Base-by-base conservation (phyloP, 2,888 invertebrate species). In the Linyphia triangularis region DNA sequence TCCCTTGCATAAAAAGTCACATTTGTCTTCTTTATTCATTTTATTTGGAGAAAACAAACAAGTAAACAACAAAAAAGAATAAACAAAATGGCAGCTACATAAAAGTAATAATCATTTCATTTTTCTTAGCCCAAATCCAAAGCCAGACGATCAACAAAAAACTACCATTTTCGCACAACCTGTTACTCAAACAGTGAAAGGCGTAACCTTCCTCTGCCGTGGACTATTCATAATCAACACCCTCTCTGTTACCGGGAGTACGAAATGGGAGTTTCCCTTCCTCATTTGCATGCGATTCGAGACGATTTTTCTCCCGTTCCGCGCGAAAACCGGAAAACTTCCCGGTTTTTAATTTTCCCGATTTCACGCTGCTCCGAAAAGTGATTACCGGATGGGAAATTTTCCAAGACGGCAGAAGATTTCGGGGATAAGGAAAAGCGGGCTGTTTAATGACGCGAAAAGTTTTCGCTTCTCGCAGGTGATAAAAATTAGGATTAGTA, bases 311-410 rank as follows among this genome's bases (percentile, higher is more conserved):
- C 63, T 33, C 37, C 33, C 16, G 16, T 40, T 6, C 1, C 26
- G 6, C 13, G 26, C 26, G 67, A 79, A 79, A 67, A 30, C 79
- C 43, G 43, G 43, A 77, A 77, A 69, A 57, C 81, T 57, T 51
- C 51, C 70, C 69, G 59, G 81, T 81, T 81, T 81, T 81, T 81
- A 81, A 81, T 81, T 81, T 81, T 37, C 81, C 59, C 69, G 81
- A 81, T 81, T 81, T 81, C 81, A 81, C 69, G 81, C 81, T 81
- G 13, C n/a, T 37, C 70, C 59, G 69, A 37, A 24, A 59, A 69
- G 69, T 81, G 81, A 81, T 81, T 81, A 81, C 81, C 81, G 81
- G 70, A 70, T 59, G 16, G 13, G 51, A 24, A 24, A 40, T 40
- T 70, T 22, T 40, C 22, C 51, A 19, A 67, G 30, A 43, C 33